Percentiles rank a stretch among this genome's conserved stretches.
These are phyloP conservation scores for Leguminivora glycinivorella DNA, from an alignment of 1,140 invertebrate genomes.

Conservation along the genomic window DNA sequence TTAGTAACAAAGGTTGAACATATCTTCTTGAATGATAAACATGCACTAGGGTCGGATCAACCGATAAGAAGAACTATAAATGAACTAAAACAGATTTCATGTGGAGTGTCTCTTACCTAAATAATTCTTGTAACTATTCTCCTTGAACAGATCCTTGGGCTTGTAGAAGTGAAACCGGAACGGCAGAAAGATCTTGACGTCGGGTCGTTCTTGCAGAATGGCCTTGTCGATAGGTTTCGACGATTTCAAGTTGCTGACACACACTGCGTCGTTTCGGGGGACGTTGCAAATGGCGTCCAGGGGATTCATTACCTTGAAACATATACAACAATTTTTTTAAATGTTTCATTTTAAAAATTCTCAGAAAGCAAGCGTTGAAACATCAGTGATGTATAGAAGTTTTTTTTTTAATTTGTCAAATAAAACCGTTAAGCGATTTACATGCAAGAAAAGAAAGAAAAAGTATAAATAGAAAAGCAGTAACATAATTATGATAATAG, in stretches of 20 bases:
- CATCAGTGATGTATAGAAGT: background rate
- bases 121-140: conserved; percentile 89
- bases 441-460: background rate
- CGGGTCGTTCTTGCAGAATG: conserved; percentile 88
- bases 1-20: no score
- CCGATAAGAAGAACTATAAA: no score
- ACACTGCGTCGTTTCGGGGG: conserved; percentile 87
- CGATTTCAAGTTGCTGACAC: conserved; percentile 88
- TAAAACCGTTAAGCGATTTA: background rate
- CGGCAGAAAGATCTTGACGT: conserved; percentile 92
- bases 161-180: conserved; percentile 91
- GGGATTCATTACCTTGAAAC: conserved; percentile 87
- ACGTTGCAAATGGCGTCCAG: conserved; percentile 89
- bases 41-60: no score
- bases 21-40: no score
- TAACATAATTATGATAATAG: background rate
- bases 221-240: conserved; percentile 85
- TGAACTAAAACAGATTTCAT: background rate
- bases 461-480: background rate
- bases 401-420: background rate
- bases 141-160: conserved; percentile 89
- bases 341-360: background rate
- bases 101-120: conserved; percentile 79
- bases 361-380: background rate
- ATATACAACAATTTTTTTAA: background rate